A percentile compares a stretch with the other conserved stretches of the same genome.
phyloP scores from a whole-genome alignment of 2,888 invertebrate species.

The Helleia helle region DNA sequence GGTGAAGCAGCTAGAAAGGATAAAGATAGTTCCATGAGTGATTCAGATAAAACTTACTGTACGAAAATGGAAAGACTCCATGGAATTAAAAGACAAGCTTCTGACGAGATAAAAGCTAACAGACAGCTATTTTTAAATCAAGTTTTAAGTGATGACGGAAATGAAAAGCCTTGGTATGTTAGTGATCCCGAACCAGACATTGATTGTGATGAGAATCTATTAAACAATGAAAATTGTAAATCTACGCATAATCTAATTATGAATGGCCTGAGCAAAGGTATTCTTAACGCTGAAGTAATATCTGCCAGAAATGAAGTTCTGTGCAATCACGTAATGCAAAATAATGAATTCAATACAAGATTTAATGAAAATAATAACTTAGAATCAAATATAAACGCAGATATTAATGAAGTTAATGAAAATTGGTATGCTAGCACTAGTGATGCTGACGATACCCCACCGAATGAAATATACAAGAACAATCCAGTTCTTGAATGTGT shows the following conservation, averaged over 20 bases:
- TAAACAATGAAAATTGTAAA: slow-evolving; percentile 46
- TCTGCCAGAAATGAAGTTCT: slow-evolving; percentile 62
- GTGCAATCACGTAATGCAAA: slow-evolving; percentile 49
- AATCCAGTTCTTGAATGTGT: slow-evolving; percentile 91
- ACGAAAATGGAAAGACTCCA: slow-evolving; percentile 73
- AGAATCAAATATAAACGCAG: slow-evolving; percentile 35
- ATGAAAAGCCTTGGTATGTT: slow-evolving; percentile 67
- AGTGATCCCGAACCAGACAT: slow-evolving; percentile 66
- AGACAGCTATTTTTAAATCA: slow-evolving; percentile 58
- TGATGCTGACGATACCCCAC: slow-evolving; percentile 83
- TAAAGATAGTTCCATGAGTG: slow-evolving; percentile 40
- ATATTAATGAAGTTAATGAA: slow-evolving; percentile 71
- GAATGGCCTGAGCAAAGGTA: slow-evolving; percentile 38
- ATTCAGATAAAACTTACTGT: slow-evolving; percentile 65
- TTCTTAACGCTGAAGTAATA: slow-evolving; percentile 44
- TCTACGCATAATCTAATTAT: slow-evolving; percentile 51
- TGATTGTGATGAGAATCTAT: slow-evolving; percentile 48
- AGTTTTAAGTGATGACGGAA: slow-evolving; percentile 52
- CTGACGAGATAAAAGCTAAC: slow-evolving; percentile 64
- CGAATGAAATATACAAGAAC: slow-evolving; percentile 81
- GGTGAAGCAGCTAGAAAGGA: slow-evolving; percentile 54
- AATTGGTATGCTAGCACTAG: slow-evolving; percentile 88
- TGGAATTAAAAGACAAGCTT: slow-evolving; percentile 67
- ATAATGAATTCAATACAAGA: slow-evolving; percentile 34
- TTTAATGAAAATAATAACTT: slow-evolving; percentile 53